Evolutionary conservation across 2,797 vertebrate species (phyloP), one percentile per base, ranked within the genome.

Genomic region (Esox masquinongy): DNA sequence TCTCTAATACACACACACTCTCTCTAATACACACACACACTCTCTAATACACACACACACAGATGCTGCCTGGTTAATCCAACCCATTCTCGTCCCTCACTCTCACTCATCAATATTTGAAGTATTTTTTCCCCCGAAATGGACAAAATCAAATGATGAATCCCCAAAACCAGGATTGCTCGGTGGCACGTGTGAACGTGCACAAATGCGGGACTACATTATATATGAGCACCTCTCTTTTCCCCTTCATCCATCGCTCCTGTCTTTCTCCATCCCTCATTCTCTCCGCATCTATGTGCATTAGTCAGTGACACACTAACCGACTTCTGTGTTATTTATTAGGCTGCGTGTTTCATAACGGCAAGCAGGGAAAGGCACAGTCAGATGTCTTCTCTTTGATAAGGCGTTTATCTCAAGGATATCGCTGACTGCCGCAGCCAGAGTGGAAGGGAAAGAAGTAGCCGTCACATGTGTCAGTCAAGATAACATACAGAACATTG

Each of bases 101-200:
- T 90, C 85, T 85, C 81, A 2, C 73, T 74, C 85, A 94, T 94
- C 88, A 92, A 94, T 94, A 92, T 92, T 94, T 94, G 81, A 94
- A 56, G 93, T 78, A 73, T 74, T 83, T 74, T 83, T 63, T 5
- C 9, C 53, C 53, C 53, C n/a, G 53, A 59, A n/a, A 59, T 17
- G 63, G 84, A 88, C 77, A 89, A 88, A 87, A 90, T 93, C 89
- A 83, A 86, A 89, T 90, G 86, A 93, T 92, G 85, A 87, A 93
- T 92, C 90, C 85, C 83, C 80, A 84, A 81, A 85, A 87, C 82
- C 39, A 17, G 29, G 29, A 26, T 75, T 74, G 82, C 85, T 82
- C 84, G 89, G 86, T 90, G 83, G 83, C 87, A 88, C 86, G 86
- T 89, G 86, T 89, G 88, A 88, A 85, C 12, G 68, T 85, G 81